Evolutionary conservation across 2,797 vertebrate species (phyloP), one percentile per base, ranked within the genome.

Genomic region (Alosa sapidissima): DNA sequence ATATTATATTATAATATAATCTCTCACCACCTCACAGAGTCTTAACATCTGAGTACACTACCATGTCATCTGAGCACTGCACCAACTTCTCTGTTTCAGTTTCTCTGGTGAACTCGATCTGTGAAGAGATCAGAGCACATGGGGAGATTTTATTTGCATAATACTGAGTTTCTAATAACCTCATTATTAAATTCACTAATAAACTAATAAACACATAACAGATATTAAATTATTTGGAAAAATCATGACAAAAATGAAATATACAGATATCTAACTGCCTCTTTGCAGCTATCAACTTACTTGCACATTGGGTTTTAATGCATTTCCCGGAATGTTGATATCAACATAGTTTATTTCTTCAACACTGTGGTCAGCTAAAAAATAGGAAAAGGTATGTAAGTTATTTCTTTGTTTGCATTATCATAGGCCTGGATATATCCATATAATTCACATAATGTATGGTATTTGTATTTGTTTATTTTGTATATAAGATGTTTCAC

Each of bases 21-120:
- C 13, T 10, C 54, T 24, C 7, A 36, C 33, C 10, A 78, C 5
- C 33, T 75, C 21, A 78, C 36, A 45, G 7, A 45, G 41, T 78
- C 19, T 78, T 78, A 45, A 78, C 72, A 78, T 78, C 72, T 21
- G 72, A 78, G 72, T 78, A 78, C 72, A 78, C 28, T 36, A 72
- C 10, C 41, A 36, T n/a, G 41, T 78, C 72, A 5, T 78, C 72
- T 21, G 72, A 21, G 8, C 36, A 45, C 41, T 47, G 72, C 72
- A 78, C 72, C 28, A 78, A 78, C 16, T 6, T 78, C 1, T 78
- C 72, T 5, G 19, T 78, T 78, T 78, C 72, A 11, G 72, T 45
- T 47, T 78, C 72, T 8, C 41, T 78, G 41, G 72, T 78, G 72
- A 47, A 41, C 5, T 75, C 68, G 5, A 78, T 78, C 72, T 78